Percentiles rank a stretch among this genome's conserved stretches.
These are phyloP conservation scores for Tachyglossus aculeatus DNA, from an alignment of 2,797 vertebrate genomes.

Conservation along the genomic window DNA sequence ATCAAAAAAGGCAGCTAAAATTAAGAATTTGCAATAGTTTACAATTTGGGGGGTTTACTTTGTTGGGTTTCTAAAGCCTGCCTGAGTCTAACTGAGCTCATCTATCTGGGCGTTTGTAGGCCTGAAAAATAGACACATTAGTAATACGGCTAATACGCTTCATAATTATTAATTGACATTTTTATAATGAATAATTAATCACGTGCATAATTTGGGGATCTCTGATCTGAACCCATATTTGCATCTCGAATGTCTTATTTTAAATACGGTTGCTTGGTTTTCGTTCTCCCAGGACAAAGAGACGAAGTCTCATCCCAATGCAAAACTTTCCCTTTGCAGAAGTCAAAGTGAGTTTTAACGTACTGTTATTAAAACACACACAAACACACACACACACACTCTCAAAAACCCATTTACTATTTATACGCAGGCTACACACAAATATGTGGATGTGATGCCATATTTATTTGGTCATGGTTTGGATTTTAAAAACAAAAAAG, in stretches of 20 bases:
- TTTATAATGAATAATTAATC: conserved; percentile 95
- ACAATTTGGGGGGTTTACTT: conserved; percentile 70
- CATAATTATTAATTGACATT: conserved; percentile 95
- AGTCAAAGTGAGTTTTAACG: conserved; percentile 61
- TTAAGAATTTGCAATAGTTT: conserved; percentile 69
- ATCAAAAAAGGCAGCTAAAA: conserved; percentile 69
- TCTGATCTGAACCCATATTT: conserved; percentile 96
- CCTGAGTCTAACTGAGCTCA: conserved; percentile 72
- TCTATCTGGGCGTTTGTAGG: conserved; percentile 75
- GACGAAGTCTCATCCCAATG: conserved; percentile 77
- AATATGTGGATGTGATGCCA: background rate
- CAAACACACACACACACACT: conserved; percentile 55
- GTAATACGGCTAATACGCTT: conserved; percentile 84
- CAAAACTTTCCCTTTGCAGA: conserved; percentile 66
- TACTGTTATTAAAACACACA: too few species aligned
- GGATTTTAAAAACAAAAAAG: background rate
- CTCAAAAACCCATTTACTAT: conserved; percentile 62
- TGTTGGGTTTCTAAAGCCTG: conserved; percentile 76
- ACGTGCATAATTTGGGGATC: conserved; percentile 96
- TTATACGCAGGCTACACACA: conserved; percentile 50
- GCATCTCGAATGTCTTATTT: conserved; percentile 93
- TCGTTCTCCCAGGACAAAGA: conserved; percentile 86
- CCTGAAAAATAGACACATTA: conserved; percentile 82
- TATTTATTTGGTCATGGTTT: too few species aligned
- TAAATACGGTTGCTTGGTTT: conserved; percentile 79